Conservation (phyloP, 2,888 invertebrate species). For the Apotomis capreana region DNA sequence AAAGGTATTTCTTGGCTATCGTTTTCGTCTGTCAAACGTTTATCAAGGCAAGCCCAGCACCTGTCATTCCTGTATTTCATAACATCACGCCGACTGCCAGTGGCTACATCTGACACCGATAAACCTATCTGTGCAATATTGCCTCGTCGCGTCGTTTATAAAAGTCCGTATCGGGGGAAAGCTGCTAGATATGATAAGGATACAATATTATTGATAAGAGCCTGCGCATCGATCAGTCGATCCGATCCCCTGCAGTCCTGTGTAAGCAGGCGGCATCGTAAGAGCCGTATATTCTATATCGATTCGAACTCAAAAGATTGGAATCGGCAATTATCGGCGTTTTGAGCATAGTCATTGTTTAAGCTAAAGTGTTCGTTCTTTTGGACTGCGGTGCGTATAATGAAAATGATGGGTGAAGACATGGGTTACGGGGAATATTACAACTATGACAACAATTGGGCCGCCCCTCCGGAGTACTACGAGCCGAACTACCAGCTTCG, state of each 20-base stretch:
- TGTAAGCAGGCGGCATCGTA: conserved; percentile 49
- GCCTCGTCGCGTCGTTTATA: conserved; percentile 66
- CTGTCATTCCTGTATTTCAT: conserved; percentile 66
- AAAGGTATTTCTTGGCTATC: neutral
- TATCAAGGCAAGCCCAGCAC: conserved; percentile 55
- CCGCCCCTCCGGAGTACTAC: conserved; percentile 88
- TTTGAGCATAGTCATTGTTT: neutral
- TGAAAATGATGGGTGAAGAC: conserved; percentile 84
- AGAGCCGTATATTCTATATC: neutral
- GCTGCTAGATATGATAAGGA: conserved; percentile 82
- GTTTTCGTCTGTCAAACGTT: conserved; percentile 26
- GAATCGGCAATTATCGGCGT: neutral
- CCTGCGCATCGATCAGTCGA: conserved; percentile 79
- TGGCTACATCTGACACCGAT: conserved; percentile 71
- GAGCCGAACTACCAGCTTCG: conserved; percentile 72
- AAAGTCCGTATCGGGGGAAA: conserved; percentile 80
- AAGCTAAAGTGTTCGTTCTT: conserved; percentile 7
- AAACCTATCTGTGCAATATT: conserved; percentile 68
- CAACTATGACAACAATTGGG: conserved; percentile 86
- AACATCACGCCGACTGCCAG: conserved; percentile 55
- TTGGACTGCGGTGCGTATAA: conserved; percentile 58
- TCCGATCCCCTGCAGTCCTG: conserved; percentile 64
- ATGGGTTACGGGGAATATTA: conserved; percentile 83
- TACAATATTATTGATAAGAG: conserved; percentile 80
- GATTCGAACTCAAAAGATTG: conserved; percentile 3